Percentiles rank a stretch among this genome's conserved stretches.
These are phyloP conservation scores for Limnephilus rhombicus DNA, from an alignment of 2,888 invertebrate species.

Conservation along the genomic window DNA sequence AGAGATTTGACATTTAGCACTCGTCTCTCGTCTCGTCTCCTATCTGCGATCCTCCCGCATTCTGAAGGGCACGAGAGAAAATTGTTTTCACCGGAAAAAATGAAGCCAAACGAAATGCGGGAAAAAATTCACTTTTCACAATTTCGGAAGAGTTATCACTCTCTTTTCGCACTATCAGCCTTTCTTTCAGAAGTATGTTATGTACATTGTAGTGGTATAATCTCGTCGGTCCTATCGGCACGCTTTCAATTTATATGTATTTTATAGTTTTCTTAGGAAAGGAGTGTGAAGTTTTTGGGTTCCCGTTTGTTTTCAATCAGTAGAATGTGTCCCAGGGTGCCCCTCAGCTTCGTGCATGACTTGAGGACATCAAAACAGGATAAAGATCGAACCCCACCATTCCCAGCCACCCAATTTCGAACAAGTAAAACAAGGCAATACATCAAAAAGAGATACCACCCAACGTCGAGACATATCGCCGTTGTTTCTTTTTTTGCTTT, in stretches of 20 bases:
- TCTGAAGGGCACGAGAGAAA: slow-evolving; percentile 4
- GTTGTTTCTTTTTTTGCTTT: not conserved
- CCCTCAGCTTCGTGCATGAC: slow-evolving; percentile 47
- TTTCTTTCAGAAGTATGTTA: slow-evolving; percentile 27
- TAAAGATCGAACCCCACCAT: slow-evolving; percentile 18
- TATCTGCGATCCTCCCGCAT: slow-evolving; percentile 19
- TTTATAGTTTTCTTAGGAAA: slow-evolving; percentile 54
- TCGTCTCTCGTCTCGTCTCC: slow-evolving; percentile 32
- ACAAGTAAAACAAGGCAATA: not conserved
- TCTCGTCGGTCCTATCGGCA: slow-evolving; percentile 57
- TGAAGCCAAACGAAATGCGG: slow-evolving; percentile 33
- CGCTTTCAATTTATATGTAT: slow-evolving; percentile 63
- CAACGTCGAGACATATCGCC: not conserved
- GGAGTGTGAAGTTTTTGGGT: slow-evolving; percentile 48
- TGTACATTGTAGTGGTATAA: slow-evolving; percentile 27
- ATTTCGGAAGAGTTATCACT: slow-evolving; percentile 21
- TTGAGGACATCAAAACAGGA: slow-evolving; percentile 29
- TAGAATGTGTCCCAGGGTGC: slow-evolving; percentile 45
- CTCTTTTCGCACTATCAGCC: slow-evolving; percentile 28
- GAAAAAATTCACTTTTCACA: slow-evolving; percentile 29
- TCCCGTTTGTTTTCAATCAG: slow-evolving; percentile 64
- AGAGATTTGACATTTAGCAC: slow-evolving; percentile 50
- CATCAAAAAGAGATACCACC: not conserved
- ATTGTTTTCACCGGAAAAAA: slow-evolving; percentile 31
- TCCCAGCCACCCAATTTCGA: not conserved